Base-by-base conservation (phyloP, 2,113 vertebrate genomes). In the Prionailurus bengalensis region DNA sequence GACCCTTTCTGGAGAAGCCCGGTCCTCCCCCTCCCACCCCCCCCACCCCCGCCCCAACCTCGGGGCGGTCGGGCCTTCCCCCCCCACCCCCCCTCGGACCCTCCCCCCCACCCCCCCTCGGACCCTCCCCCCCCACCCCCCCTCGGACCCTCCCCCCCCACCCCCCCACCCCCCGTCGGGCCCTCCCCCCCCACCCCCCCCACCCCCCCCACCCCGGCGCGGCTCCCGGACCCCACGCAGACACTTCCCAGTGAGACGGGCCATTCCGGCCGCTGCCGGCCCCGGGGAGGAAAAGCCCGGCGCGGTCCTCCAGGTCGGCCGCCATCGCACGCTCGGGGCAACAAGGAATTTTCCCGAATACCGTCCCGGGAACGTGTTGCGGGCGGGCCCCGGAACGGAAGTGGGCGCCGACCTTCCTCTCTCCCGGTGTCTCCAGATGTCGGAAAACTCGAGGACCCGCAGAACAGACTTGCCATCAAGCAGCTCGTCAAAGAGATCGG, bases 401-500 rank as follows among this genome's bases (percentile, higher is more conserved):
- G 71, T 2, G 2, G 23, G 87, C 48, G 51, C 13, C 65, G 10
- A 4, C n/a, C 21, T 89, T 19, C 33, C 55, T 94, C 51, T 95
- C 66, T 92, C 70, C 55, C 51, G 76, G 66, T 84, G 51, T 66
- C 85, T 73, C 95, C 98, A 99, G 99, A 99, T 94, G 98, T 99
- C 97, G 98, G 98, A 58, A 98, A 98, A 96, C 97, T 98, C 4
- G 98, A 99, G 84, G 99, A 99, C 51, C 86, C 94, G 19, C 98
- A 99, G 91, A 99, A 99, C 96, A 98, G 97, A 74, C 79, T 99
- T 86, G 97, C 99, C 39, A 94, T 99, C 96, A 98, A 99, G 95
- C 98, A 99, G 96, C 99, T 99, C 27, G 98, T 98, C 23, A 98
- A 99, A 90, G 97, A 95, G 12, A 98, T 99, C 3, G 99, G 99